Percentiles rank a stretch among this genome's conserved stretches.
phyloP scores from a whole-genome alignment of 2,797 vertebrate species.

The Eurystomus glaucurus region DNA sequence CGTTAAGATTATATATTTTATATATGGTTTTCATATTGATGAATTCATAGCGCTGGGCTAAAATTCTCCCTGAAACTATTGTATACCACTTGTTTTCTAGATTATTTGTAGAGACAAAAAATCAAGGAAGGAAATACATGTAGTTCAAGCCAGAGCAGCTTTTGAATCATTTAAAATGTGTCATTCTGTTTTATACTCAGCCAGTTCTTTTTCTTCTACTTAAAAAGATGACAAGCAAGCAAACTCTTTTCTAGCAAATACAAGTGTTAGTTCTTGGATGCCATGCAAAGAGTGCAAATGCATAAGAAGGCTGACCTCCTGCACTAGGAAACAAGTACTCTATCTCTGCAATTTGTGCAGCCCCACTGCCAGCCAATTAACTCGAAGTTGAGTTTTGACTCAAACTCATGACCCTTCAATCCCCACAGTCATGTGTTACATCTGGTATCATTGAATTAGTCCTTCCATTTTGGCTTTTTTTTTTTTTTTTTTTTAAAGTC shows the following conservation, averaged over 20 bases:
- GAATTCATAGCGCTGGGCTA: background rate
- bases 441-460: slow-evolving; percentile 77
- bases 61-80: slow-evolving; percentile 35
- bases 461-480: slow-evolving; percentile 65
- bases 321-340: slow-evolving; percentile 68
- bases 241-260: slow-evolving; percentile 65
- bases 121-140: slow-evolving; percentile 18
- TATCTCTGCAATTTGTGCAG: slow-evolving; percentile 76
- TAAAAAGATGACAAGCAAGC: slow-evolving; percentile 70
- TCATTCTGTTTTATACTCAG: slow-evolving; percentile 68
- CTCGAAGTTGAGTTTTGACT: slow-evolving; percentile 83
- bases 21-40: slow-evolving; percentile 33
- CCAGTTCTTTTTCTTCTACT: slow-evolving; percentile 67
- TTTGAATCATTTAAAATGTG: slow-evolving; percentile 53
- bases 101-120: slow-evolving; percentile 61
- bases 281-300: slow-evolving; percentile 56
- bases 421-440: slow-evolving; percentile 70
- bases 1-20: slow-evolving; percentile 49
- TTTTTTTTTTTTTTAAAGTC: background rate
- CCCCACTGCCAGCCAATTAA: slow-evolving; percentile 81
- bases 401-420: slow-evolving; percentile 80
- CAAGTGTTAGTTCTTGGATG: slow-evolving; percentile 67
- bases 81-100: slow-evolving; percentile 40
- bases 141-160: slow-evolving; percentile 64
- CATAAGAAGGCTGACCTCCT: slow-evolving; percentile 57